Evolutionary conservation across 1,140 invertebrate species (phyloP), one percentile per base, ranked within the genome.

Genomic region (Eufriesea mexicana): DNA sequence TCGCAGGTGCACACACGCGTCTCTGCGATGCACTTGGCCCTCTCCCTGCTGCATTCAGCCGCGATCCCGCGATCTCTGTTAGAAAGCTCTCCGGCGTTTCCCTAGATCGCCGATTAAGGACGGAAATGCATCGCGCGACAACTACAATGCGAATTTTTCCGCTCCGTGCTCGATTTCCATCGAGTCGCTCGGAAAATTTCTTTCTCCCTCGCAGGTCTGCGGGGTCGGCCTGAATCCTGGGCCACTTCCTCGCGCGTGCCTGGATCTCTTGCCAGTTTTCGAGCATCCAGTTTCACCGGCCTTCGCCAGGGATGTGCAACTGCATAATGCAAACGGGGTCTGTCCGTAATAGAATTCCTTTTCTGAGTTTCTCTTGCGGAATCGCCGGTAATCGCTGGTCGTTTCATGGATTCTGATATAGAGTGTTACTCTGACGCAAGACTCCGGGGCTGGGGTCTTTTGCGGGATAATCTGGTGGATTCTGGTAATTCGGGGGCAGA

Each of bases 1-100:
- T 70, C 28, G 64, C 85, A 86, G 79, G 84, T 86, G 84, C 79
- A 83, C 59, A 64, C 55, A n/a, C 51, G 74, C 66, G 35, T 51
- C 45, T 70, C 72, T 18, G 49, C 35, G 25, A 42, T 54, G 62
- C 77, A 35, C 61, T 49, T 61, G 54, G 8, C 54, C 35, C 23
- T 59, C 66, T 67, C 66, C 16, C 7, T 10, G 7, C 25, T 54
- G 25, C 25, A 67, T 35, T 45, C 74, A 67, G 61, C 61, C 73
- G 66, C 72, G 72, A 59, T 55, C 59, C 16, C 72, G 64, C 61
- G 77, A 61, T 83, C 68, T 73, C 68, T 68, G 68, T 47, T 74
- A 25, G 68, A 54, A 86, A 57, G 54, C 66, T 80, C 66, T 80
- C 75, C 57, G 66, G 62, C 57, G 85, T 16, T 68, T 42, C 62